Evolutionary conservation across 1,140 invertebrate species (phyloP), one percentile per base, ranked within the genome.

Genomic region (Achroia grisella): DNA sequence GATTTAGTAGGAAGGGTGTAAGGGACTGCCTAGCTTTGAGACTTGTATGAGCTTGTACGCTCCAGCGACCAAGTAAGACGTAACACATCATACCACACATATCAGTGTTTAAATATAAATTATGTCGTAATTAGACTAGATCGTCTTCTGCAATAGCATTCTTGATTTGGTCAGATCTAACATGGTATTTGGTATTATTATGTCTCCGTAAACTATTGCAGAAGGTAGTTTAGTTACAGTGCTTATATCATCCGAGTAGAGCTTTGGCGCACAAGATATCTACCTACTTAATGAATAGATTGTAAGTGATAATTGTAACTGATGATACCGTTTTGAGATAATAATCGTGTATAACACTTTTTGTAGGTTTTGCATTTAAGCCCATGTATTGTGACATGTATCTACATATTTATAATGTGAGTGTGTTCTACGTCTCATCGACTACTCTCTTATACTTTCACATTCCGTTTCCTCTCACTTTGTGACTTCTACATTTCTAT

Each of bases 351-450:
- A 78, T 78, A 74, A 73, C 70, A 65, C 56, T 56, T 68, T 79
- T 78, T 69, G 79, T 84, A 84, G 79, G 65, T 74, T 78, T 83
- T 76, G 68, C 75, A 77, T 83, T 72, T 83, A 80, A 79, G 70
- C 64, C 67, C 73, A 79, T 78, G 73, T 84, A 81, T 80, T 76
- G 71, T 84, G 80, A 75, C 61, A 62, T 64, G 65, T 82, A 77
- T 70, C 52, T 69, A n/a, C n/a, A n/a, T n/a, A 72, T 69, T 62
- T 65, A 73, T 73, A 67, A 71, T 48, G 73, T 81, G 71, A 70
- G 69, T 80, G 76, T 81, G 66, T 70, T 73, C 74, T 79, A 69
- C 54, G 51, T 68, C 60, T 68, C 46, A 30, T 55, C 45, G 43
- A 62, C 56, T 69, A 64, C 57, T 56, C 53, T 51, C 51, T 34